phyloP scores from a whole-genome alignment of 2,797 vertebrate species.

The Sebastes jordani region DNA sequence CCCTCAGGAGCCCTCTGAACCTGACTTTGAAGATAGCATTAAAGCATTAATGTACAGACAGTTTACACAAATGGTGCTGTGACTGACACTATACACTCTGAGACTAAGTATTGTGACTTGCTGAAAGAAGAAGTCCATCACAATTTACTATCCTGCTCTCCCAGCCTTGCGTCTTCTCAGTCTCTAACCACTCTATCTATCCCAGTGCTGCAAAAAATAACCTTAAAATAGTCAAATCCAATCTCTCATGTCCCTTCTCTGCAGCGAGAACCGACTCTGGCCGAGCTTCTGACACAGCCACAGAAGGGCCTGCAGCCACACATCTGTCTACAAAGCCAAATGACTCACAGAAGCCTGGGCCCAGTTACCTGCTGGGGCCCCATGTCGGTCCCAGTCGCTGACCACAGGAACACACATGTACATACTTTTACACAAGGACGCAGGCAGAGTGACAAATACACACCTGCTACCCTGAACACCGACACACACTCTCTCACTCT shows the following conservation, averaged over 20 bases:
- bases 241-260: constrained; percentile 48
- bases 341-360: constrained; percentile 58
- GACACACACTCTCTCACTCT: neutral
- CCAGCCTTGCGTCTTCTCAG: constrained; percentile 2
- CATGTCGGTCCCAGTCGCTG: constrained; percentile 57
- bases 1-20: constrained; percentile 40
- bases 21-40: constrained; percentile 50
- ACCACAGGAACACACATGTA: constrained; percentile 61
- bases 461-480: constrained; percentile 33
- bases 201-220: neutral
- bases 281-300: constrained; percentile 60
- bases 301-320: constrained; percentile 59
- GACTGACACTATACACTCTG: constrained; percentile 10
- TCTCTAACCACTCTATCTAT: constrained; percentile 12
- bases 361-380: constrained; percentile 69
- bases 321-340: constrained; percentile 68
- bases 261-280: constrained; percentile 49
- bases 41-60: constrained; percentile 42
- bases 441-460: constrained; percentile 45
- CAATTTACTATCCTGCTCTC: constrained; percentile 11
- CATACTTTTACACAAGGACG: constrained; percentile 44
- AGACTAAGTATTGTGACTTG: neutral
- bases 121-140: neutral
- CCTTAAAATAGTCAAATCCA: constrained; percentile 31
- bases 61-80: constrained; percentile 33